Base-by-base conservation (phyloP, 2,888 invertebrate species). In the Dasypolia templi region DNA sequence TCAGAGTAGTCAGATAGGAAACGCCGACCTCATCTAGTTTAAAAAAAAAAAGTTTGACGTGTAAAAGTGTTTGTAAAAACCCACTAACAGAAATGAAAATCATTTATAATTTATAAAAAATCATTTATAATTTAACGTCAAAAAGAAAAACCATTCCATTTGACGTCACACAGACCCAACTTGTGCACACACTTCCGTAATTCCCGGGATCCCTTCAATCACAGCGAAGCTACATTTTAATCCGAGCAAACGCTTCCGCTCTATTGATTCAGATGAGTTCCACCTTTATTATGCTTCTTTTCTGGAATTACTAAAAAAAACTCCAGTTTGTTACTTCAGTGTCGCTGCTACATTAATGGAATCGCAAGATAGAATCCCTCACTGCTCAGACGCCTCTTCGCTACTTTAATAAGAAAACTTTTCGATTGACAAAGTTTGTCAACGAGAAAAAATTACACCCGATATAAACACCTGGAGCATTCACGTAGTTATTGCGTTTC, bases 381-480 rank as follows among this genome's bases (percentile, higher is more conserved):
- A 83, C 78, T 63, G 77, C 81, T 55, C 63, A 29, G 75, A 46
- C 73, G 81, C 75, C 80, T 83, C 84, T 79, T 80, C 78, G 82
- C 84, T 84, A 89, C 87, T 91, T 91, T 92, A 92, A 92, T 91
- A 90, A 89, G 92, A 91, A 92, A 92, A 92, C 86, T 92, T 92
- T 88, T 89, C 92, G 90, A 92, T 91, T 92, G 90, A 88, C 88
- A 82, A 92, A 91, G 88, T 91, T 91, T 83, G 85, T 88, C 87
- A 87, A 86, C 84, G 85, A 84, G 85, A 82, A 91, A 87, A 89
- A 89, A 90, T 85, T 89, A 86, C 84, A 83, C 51, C 67, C 67
- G 74, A 59, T 69, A 78, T 80, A 77, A 84, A 82, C 84, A 89
- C 84, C 88, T 83, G 86, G 75, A 81, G 70, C 67, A 59, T 69